Base-by-base conservation (phyloP, 2,797 vertebrate species). In the Platyrinchus mystaceus region DNA sequence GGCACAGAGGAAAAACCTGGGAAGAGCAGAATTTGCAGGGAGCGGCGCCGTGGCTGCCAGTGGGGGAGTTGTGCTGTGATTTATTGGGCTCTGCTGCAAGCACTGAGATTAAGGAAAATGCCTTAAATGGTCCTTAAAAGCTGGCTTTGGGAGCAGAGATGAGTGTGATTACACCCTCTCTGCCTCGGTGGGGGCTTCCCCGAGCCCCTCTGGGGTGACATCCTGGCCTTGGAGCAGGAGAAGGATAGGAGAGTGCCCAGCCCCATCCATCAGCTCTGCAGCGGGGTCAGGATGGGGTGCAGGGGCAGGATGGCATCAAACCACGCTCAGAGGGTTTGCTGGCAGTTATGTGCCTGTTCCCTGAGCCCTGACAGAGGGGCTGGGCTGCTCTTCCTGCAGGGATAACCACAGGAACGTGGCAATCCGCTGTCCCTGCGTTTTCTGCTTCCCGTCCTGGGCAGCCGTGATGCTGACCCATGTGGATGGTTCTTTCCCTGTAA, bases 61-160 rank as follows among this genome's bases (percentile, higher is more conserved):
- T 13, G 70, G 39, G 78, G 34, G 58, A 89, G 56, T 3, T 19
- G 66, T 3, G 34, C 41, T 9, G 73, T 93, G 93, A 93, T 95
- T 93, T 91, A 85, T 92, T 52, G 64, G 76, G 69, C 47, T 60
- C 62, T 73, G 50, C 58, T 9, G 79, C 55, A 18, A 86, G 36
- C 5, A 0, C 47, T 0, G 84, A 93, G 87, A 89, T 94, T 78
- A 90, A 81, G 66, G 70, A 22, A 91, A 69, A 67, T 26, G 73
- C 69, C 59, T 95, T 95, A 94, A 93, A 63, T 36, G 73, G 58
- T 66, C 62, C 73, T 91, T 94, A 94, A 95, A 83, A 93, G 85
- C 39, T 14, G 67, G 60, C 7, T 91, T 41, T 2, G 52, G 86
- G 67, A 15, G 71, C 44, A 37, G 88, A 95, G 95, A 94, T 94